phyloP scores from a whole-genome alignment of 1,140 invertebrate genomes.

The Solen grandis region DNA sequence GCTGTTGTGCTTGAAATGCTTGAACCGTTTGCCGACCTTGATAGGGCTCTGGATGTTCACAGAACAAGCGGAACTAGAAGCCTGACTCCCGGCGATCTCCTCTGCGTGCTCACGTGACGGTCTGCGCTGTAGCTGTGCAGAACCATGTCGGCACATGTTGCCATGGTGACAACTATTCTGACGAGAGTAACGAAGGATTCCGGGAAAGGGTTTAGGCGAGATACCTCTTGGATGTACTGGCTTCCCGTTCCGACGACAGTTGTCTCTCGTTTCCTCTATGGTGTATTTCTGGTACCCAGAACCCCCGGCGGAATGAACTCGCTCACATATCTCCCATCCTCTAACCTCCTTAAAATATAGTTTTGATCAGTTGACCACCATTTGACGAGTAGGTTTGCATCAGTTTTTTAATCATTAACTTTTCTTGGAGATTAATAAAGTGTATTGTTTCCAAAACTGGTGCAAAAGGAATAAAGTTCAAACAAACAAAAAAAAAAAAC shows the following conservation, averaged over 20 bases:
- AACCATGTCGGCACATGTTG: not conserved
- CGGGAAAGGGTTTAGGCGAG: constrained; percentile 26
- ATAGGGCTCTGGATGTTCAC: not conserved
- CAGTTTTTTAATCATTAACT: too few species aligned
- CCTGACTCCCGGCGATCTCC: not conserved
- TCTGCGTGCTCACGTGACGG: not conserved
- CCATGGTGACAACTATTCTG: not conserved
- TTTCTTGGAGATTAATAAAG: too few species aligned
- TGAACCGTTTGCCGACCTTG: constrained; percentile 22
- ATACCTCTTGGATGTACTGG: not conserved
- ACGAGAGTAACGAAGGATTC: not conserved
- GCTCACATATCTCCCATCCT: constrained; percentile 34
- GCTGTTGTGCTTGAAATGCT: not conserved
- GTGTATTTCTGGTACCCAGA: not conserved
- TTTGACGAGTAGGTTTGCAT: too few species aligned
- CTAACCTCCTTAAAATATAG: too few species aligned
- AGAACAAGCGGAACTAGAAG: constrained; percentile 19
- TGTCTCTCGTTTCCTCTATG: not conserved
- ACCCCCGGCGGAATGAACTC: constrained; percentile 4
- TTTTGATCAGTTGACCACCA: too few species aligned
- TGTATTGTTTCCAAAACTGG: too few species aligned
- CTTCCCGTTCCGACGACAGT: not conserved
- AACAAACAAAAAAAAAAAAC: too few species aligned
- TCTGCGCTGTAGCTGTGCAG: not conserved
- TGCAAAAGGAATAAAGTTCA: too few species aligned